Base-by-base conservation (phyloP, 2,888 invertebrate genomes). In the Plagiodera versicolora region DNA sequence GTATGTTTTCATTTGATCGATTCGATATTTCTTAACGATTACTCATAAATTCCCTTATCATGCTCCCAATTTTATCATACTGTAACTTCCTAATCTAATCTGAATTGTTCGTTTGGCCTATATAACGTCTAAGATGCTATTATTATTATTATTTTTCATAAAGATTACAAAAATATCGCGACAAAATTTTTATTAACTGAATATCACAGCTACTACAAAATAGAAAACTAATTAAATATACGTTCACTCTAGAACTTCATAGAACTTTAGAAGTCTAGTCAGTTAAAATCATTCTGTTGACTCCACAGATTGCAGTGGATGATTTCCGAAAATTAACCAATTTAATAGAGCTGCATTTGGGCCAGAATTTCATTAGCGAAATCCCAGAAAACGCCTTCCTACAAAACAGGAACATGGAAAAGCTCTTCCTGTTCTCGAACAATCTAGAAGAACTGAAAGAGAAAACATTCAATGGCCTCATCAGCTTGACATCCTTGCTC, bases 351-450 rank as follows among this genome's bases (percentile, higher is more conserved):
- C 82, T 92, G 47, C 87, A 89, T 75, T 78, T 92, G 51, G 89
- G 87, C 51, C 86, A 88, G 67, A 92, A 92, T 76, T 82, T 83
- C 57, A 80, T 92, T 20, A 77, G 79, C 53, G 76, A 77, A 11
- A 70, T 87, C 14, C 84, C 87, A 3, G 86, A 87, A 64, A 82
- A 83, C 47, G 77, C 85, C 4, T 90, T 91, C 74, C 70, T 80
- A 4, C 82, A 84, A 39, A 83, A 85, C 58, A 77, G 75, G 1
- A 83, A 82, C 53, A 77, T 91, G 59, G 87, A 89, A 66, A 88
- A 87, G 71, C 79, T 91, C 16, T 86, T 88, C 70, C 78, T 91
- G 49, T 87, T 89, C 64, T 87, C 85, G 64, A 91, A 91, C 73
- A 86, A 86, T 72, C 78, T 91, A 56, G 85, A 87, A 69, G 83